Base-by-base conservation (phyloP, 1,140 invertebrate species). In the Lepidotrigona ventralis region DNA sequence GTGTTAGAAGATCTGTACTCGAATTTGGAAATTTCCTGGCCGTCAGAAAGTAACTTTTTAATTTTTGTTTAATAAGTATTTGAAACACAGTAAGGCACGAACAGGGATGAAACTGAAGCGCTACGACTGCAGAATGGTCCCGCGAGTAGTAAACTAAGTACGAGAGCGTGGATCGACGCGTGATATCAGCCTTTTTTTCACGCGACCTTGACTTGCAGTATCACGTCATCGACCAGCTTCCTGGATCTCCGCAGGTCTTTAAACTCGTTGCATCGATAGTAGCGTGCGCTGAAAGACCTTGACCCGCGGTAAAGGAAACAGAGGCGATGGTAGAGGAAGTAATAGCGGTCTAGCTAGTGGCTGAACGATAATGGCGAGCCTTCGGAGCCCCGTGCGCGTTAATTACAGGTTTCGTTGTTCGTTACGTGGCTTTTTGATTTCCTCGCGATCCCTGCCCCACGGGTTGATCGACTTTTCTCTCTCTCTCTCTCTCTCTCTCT, bases 291-390 rank as follows among this genome's bases (percentile, higher is more conserved):
- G 75, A 56, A 29, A 83, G 82, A 83, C 82, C 82, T 83, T 83
- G 83, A 81, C 83, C 83, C 14, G 79, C 78, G 83, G 78, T 81
- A 84, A 84, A 84, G 78, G 76, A 84, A 80, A 84, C 83, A 72
- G 83, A 73, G 78, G 23, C 77, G 77, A 74, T 79, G 71, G 63
- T 84, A 73, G 54, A 84, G 83, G 83, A 84, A 84, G 78, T 81
- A 84, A 84, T 81, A 81, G 77, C 83, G 78, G 83, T 73, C 83
- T 72, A 46, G 78, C 78, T 70, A 33, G 78, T 81, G 70, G 69
- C 78, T 81, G 76, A 60, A 84, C 83, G 83, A 84, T 84, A 84
- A 84, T 84, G 46, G 33, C 33, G 56, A 17, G 54, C 60, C 72
- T 56, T 51, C 23, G 29, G 6, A 70, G 58, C 69, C 74, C 46